Conservation (phyloP, 2,113 vertebrate genomes). For the Pontoporia blainvillei region DNA sequence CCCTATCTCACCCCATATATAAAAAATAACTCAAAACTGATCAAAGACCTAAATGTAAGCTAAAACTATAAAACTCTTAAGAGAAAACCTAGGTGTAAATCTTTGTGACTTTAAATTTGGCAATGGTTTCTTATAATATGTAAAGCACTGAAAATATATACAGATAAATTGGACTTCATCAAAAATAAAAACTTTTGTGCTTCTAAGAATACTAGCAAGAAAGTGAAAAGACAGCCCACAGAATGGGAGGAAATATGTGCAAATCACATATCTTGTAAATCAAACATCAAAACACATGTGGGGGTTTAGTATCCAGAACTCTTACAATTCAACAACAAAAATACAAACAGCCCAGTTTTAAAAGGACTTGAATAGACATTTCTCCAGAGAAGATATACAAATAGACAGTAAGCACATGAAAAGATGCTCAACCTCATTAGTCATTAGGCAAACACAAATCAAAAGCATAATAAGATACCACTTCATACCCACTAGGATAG, state of each 20-base stretch:
- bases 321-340: not conserved
- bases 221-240: not conserved
- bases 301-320: not conserved
- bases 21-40: not conserved
- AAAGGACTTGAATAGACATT: slow-evolving; percentile 6
- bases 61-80: not conserved
- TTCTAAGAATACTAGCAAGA: not conserved
- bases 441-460: not conserved
- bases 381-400: not conserved
- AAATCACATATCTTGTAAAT: not conserved
- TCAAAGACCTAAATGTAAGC: not conserved
- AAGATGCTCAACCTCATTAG: not conserved
- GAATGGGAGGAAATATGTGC: not conserved
- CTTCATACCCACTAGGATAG: not conserved
- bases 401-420: not conserved
- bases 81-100: not conserved
- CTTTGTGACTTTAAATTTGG: not conserved
- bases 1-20: not conserved
- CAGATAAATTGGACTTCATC: not conserved
- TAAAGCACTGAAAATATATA: not conserved
- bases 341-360: not conserved
- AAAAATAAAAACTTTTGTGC: not conserved
- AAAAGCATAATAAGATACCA: not conserved
- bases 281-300: not conserved
- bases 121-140: not conserved